Evolutionary conservation across 2,888 invertebrate genomes (phyloP).

Genomic region (Idaea biselata): DNA sequence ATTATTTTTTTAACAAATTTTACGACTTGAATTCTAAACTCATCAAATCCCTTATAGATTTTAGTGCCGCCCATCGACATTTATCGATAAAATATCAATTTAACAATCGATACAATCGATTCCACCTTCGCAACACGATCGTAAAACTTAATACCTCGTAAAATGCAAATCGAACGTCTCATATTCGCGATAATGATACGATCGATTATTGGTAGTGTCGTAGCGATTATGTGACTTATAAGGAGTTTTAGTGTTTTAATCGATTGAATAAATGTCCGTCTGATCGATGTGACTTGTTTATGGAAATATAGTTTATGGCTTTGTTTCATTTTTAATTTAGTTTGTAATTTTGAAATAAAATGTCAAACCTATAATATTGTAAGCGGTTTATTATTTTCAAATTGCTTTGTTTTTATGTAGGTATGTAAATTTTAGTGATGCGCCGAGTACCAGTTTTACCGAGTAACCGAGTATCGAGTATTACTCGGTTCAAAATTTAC

Average conservation of each 20-base stretch:
- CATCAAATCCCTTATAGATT: slow-evolving; percentile 14
- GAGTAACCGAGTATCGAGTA: no score
- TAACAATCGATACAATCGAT: slow-evolving; percentile 54
- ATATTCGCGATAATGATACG: slow-evolving; percentile 49
- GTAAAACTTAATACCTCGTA: slow-evolving; percentile 63
- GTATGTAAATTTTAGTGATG: no score
- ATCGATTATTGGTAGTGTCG: slow-evolving; percentile 48
- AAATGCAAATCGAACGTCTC: slow-evolving; percentile 59
- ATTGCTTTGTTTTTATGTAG: no score
- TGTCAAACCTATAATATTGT: neutral
- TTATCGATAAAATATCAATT: slow-evolving; percentile 48
- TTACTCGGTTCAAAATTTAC: no score
- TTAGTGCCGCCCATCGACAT: slow-evolving; percentile 25
- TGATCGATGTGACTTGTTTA: neutral
- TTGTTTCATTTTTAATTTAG: neutral
- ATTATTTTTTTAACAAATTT: neutral
- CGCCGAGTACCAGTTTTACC: no score
- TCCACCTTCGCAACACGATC: slow-evolving; percentile 54
- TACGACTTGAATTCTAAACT: neutral
- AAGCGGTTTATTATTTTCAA: neutral
- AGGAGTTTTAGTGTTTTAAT: slow-evolving; percentile 24
- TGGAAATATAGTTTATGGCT: neutral
- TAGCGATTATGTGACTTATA: slow-evolving; percentile 45
- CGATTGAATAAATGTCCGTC: neutral
- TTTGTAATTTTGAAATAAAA: neutral